phyloP scores from a whole-genome alignment of 2,888 invertebrate species.

The Tethea ocularis region DNA sequence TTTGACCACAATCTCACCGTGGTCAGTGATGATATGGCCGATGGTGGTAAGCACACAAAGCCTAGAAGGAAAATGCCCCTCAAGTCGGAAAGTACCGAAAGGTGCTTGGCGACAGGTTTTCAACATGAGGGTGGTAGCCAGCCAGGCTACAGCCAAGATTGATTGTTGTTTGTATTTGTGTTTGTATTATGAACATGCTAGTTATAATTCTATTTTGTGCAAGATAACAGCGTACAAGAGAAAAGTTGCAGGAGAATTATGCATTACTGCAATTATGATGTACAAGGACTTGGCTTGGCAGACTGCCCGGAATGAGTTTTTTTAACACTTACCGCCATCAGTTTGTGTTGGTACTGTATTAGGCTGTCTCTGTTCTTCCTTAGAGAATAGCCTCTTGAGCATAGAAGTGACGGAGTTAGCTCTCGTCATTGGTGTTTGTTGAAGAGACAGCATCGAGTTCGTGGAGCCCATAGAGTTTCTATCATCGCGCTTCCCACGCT shows the following conservation, averaged over 20 bases:
- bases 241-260: background rate
- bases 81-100: too few species aligned
- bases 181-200: background rate
- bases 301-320: background rate
- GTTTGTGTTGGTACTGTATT: slow-evolving; percentile 58
- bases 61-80: too few species aligned
- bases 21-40: too few species aligned
- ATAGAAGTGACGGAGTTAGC: slow-evolving; percentile 91
- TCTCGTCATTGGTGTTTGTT: slow-evolving; percentile 87
- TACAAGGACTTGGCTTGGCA: background rate
- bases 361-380: slow-evolving; percentile 85
- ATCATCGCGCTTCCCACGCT: slow-evolving; percentile 71
- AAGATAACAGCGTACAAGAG: background rate
- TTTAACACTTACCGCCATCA: slow-evolving; percentile 67
- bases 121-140: too few species aligned
- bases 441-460: slow-evolving; percentile 83
- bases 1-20: too few species aligned
- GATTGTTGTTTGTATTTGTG: background rate
- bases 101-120: too few species aligned
- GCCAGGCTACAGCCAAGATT: too few species aligned
- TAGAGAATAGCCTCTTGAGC: slow-evolving; percentile 89
- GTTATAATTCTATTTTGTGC: background rate
- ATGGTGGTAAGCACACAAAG: too few species aligned
- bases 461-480: slow-evolving; percentile 76
- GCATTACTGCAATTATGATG: background rate